Conservation (phyloP, 2,888 invertebrate genomes). For the Tyria jacobaeae region DNA sequence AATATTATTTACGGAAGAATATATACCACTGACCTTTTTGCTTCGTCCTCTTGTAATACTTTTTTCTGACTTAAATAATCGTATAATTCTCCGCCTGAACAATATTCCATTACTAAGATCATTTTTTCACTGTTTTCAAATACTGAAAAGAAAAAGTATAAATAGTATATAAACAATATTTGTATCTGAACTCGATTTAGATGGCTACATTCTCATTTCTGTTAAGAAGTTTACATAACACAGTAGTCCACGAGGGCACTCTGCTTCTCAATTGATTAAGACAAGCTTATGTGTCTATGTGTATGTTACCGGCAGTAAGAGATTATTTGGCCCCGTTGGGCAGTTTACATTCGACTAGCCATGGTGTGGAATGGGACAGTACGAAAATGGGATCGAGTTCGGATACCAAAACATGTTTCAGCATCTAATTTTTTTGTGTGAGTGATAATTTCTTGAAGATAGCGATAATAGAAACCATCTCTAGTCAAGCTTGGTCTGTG, state of each 20-base stretch:
- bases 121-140: constrained; percentile 99
- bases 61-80: constrained; percentile 98
- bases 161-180: neutral
- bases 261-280: neutral
- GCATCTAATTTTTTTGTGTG: too few relatives aligned
- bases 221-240: neutral
- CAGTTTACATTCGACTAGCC: constrained; percentile 34
- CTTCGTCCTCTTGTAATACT: constrained; percentile 96
- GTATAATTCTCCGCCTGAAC: constrained; percentile 98
- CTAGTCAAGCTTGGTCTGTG: neutral
- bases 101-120: constrained; percentile 99
- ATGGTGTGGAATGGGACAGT: constrained; percentile 27
- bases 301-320: constrained; percentile 37
- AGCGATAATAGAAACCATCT: too few relatives aligned
- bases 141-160: constrained; percentile 87
- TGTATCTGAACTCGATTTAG: neutral
- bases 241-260: neutral
- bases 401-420: neutral
- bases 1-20: too few relatives aligned
- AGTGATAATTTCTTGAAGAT: too few relatives aligned
- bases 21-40: constrained; percentile 89
- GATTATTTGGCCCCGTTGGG: constrained; percentile 43
- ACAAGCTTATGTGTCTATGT: constrained; percentile 9
- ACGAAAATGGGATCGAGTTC: constrained; percentile 17
- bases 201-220: neutral